Evolutionary conservation across 2,888 invertebrate species (phyloP).

Genomic region (Pocota personata): DNA sequence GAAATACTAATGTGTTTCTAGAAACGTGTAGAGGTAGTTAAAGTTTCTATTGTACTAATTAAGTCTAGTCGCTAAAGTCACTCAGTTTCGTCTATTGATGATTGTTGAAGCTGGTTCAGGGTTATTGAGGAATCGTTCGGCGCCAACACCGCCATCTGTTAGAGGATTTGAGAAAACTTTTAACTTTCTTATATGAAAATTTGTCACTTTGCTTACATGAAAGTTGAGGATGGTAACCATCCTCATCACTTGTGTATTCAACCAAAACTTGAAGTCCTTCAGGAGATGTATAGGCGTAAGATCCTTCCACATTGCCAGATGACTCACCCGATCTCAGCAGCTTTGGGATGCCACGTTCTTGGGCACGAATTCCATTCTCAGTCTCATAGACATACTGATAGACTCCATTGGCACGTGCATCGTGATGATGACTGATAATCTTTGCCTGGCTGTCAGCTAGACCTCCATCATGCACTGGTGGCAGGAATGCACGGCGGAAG

Average conservation of each 20-base stretch:
- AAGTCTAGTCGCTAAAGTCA: not conserved
- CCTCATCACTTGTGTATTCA: constrained; percentile 79
- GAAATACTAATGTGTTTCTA: not conserved
- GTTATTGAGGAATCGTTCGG: constrained; percentile 27
- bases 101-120: constrained; percentile 44
- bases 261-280: constrained; percentile 80
- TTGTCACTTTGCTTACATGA: constrained; percentile 77
- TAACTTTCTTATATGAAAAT: not conserved
- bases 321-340: constrained; percentile 72
- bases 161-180: not conserved
- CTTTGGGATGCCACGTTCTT: constrained; percentile 77
- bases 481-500: constrained; percentile 53
- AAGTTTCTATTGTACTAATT: constrained; percentile 7
- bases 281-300: constrained; percentile 79
- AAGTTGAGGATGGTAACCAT: constrained; percentile 79
- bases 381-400: constrained; percentile 79
- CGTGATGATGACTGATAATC: constrained; percentile 75
- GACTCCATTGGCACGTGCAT: constrained; percentile 76
- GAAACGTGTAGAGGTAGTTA: constrained; percentile 17
- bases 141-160: constrained; percentile 53
- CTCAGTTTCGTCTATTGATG: constrained; percentile 9
- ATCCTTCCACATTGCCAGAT: constrained; percentile 78
- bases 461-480: not conserved
- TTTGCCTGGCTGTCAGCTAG: constrained; percentile 72
- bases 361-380: constrained; percentile 80